Percentiles rank a stretch among this genome's conserved stretches.
Conservation (phyloP, 2,113 vertebrate species). For the Notiomystis cincta region DNA sequence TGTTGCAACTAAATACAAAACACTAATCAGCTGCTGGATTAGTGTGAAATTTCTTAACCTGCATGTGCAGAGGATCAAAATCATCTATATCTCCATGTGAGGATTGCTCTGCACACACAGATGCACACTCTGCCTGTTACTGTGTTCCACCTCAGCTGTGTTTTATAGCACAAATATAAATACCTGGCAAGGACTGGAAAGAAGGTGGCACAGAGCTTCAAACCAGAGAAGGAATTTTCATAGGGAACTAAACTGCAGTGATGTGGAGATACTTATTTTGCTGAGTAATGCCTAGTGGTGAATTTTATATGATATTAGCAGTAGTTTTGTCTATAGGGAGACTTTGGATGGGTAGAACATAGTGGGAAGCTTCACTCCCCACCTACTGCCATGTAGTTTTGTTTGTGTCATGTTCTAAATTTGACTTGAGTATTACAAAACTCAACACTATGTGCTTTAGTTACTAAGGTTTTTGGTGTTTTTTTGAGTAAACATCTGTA, state of each 20-base stretch:
- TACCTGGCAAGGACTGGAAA: not conserved
- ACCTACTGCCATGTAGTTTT: not conserved
- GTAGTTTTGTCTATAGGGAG: not conserved
- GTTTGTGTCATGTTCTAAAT: not conserved
- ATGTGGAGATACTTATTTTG: not conserved
- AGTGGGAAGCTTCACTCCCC: not conserved
- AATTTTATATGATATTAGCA: not conserved
- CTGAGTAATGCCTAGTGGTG: not conserved
- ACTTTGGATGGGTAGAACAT: not conserved
- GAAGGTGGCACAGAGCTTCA: not conserved
- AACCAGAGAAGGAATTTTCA: not conserved
- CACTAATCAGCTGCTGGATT: not conserved
- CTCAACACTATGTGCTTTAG: not conserved
- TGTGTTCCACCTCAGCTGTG: not conserved
- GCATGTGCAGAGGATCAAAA: not conserved
- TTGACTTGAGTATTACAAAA: not conserved
- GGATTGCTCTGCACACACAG: not conserved
- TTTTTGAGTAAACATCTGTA: not conserved
- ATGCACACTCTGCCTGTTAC: fast-evolving
- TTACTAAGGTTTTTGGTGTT: not conserved
- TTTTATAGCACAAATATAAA: not conserved
- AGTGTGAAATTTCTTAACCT: not conserved
- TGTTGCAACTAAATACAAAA: not conserved
- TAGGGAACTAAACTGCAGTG: not conserved
- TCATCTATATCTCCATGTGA: fast-evolving